A percentile compares a stretch with the other conserved stretches of the same genome.
Evolutionary conservation across 2,888 invertebrate species (phyloP).

Genomic region (Teleiodes luculella): DNA sequence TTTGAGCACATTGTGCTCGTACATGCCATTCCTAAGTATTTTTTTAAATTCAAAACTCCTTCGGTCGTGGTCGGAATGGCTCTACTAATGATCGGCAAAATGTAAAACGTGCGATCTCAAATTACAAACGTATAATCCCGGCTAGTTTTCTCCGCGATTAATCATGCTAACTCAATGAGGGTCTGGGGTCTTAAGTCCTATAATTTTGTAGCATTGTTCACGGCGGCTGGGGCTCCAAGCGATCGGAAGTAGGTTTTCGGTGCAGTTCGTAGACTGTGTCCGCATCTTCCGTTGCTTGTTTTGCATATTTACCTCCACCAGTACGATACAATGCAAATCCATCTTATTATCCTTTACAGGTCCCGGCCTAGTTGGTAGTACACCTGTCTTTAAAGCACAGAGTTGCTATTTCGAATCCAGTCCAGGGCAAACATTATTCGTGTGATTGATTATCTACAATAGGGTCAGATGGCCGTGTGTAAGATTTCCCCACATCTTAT

Average conservation of each 20-base stretch:
- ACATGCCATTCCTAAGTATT: slow-evolving; percentile 42
- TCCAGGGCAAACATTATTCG: no score
- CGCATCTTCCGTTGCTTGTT: slow-evolving; percentile 50
- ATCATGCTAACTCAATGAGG: slow-evolving; percentile 69
- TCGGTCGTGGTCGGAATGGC: slow-evolving; percentile 53
- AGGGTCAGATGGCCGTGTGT: no score
- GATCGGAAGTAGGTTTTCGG: slow-evolving; percentile 69
- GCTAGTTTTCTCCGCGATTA: slow-evolving; percentile 68
- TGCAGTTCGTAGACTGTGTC: slow-evolving; percentile 46
- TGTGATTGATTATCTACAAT: no score
- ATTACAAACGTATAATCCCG: slow-evolving; percentile 56
- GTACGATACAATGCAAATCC: no score
- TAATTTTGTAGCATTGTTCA: slow-evolving; percentile 68
- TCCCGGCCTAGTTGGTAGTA: no score
- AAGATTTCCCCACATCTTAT: no score
- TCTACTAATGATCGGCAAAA: slow-evolving; percentile 50
- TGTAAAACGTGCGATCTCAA: slow-evolving; percentile 60
- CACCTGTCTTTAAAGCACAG: no score
- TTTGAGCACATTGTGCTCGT: slow-evolving; percentile 46
- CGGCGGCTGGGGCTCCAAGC: slow-evolving; percentile 46
- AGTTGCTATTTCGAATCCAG: no score
- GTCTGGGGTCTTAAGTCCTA: slow-evolving; percentile 61
- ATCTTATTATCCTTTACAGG: no score
- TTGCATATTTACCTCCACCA: slow-evolving; percentile 23
- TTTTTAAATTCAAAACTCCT: slow-evolving; percentile 43